phyloP scores from a whole-genome alignment of 2,113 vertebrate species.

The Mohoua ochrocephala region DNA sequence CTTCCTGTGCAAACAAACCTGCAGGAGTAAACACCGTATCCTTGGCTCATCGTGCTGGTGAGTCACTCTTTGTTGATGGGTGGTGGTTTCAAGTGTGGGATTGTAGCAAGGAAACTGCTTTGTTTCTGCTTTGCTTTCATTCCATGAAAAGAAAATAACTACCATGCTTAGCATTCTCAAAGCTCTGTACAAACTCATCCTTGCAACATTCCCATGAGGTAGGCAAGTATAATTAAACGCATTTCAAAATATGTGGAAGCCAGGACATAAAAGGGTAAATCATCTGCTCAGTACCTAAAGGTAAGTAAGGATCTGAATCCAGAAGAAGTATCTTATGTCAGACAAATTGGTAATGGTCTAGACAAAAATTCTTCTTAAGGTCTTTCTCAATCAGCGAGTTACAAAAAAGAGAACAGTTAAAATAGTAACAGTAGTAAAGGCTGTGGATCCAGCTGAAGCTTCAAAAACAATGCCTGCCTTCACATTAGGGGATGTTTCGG shows the following conservation, averaged over 20 bases:
- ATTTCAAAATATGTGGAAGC: not conserved
- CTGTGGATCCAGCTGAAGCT: not conserved
- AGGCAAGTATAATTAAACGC: not conserved
- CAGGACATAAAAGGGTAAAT: not conserved
- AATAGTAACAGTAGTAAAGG: not conserved
- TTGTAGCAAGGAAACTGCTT: slow-evolving; percentile 8
- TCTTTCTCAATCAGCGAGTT: not conserved
- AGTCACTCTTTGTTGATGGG: slow-evolving; percentile 45
- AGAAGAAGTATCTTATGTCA: not conserved
- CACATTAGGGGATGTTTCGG: not conserved
- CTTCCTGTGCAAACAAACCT: slow-evolving; percentile 44
- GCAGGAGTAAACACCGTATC: not conserved
- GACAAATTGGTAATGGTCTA: not conserved
- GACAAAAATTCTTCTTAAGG: not conserved
- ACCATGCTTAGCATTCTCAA: not conserved
- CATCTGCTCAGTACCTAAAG: not conserved
- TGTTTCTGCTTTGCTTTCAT: slow-evolving; percentile 15
- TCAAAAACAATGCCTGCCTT: not conserved
- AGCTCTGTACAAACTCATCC: not conserved
- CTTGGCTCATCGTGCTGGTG: slow-evolving; percentile 5
- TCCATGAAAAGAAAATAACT: not conserved
- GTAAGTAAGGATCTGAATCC: not conserved
- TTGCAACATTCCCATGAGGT: not conserved
- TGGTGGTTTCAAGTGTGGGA: slow-evolving; percentile 9
- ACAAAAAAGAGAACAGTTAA: not conserved